Evolutionary conservation across 2,113 vertebrate species (phyloP).

Genomic region (Bothrops jararaca): DNA sequence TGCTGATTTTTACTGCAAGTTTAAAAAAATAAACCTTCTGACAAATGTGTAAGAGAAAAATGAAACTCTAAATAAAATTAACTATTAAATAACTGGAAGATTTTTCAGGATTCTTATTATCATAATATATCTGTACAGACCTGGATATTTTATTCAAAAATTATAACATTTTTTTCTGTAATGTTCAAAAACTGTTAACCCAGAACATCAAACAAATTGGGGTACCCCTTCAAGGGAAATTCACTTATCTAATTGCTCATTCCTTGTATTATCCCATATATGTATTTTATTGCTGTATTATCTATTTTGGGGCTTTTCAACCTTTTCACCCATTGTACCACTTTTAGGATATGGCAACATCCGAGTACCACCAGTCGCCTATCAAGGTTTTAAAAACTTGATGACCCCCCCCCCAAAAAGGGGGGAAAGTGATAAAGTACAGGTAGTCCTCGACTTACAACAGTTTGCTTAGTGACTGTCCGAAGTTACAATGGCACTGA

Average conservation of each 20-base stretch:
- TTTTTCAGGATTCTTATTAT: conserved; percentile 24
- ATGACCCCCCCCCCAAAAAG: too few species aligned
- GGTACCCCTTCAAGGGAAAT: not conserved
- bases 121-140: not conserved
- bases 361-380: too few species aligned
- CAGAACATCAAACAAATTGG: not conserved
- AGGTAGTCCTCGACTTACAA: too few species aligned
- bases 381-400: too few species aligned
- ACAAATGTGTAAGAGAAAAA: conserved; percentile 34
- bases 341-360: too few species aligned
- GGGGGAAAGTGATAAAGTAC: too few species aligned
- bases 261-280: not conserved
- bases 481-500: too few species aligned
- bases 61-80: conserved; percentile 12
- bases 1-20: conserved; percentile 32
- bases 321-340: too few species aligned
- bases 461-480: too few species aligned
- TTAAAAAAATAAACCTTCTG: not conserved
- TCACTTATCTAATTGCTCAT: not conserved
- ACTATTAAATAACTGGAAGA: conserved; percentile 33
- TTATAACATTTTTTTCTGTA: not conserved
- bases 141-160: not conserved
- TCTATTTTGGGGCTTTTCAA: not conserved
- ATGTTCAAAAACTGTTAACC: not conserved
- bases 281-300: not conserved